Conservation (phyloP, 2,797 vertebrate genomes). For the Adrianichthys oophorus region DNA sequence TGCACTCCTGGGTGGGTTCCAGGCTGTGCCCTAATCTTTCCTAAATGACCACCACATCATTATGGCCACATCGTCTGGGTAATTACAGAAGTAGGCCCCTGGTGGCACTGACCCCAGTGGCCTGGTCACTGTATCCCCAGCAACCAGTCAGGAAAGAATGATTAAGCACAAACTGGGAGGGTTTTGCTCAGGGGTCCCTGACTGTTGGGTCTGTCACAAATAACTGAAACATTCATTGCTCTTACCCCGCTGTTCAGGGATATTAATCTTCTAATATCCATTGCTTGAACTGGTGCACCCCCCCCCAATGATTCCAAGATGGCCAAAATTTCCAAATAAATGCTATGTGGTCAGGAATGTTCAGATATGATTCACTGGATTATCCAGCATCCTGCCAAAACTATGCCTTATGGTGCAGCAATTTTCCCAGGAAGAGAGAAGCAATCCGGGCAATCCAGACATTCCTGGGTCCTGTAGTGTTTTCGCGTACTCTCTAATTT, state of each 20-base stretch:
- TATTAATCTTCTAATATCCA: conserved; percentile 42
- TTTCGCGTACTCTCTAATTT: conserved; percentile 81
- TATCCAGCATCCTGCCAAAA: conserved; percentile 50
- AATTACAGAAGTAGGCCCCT: conserved; percentile 75
- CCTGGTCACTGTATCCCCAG: conserved; percentile 74
- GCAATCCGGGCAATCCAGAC: conserved; percentile 75
- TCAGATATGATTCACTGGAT: conserved; percentile 36
- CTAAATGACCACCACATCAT: conserved; percentile 61
- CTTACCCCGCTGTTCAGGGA: conserved; percentile 41
- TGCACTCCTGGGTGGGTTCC: conserved; percentile 54
- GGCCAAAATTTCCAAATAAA: conserved; percentile 39
- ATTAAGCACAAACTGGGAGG: conserved; percentile 65
- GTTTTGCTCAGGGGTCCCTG: conserved; percentile 47
- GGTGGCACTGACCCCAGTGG: conserved; percentile 66
- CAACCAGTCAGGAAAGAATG: conserved; percentile 71
- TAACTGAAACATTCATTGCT: conserved; percentile 26
- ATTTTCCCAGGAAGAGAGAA: conserved; percentile 75
- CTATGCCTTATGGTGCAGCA: conserved; percentile 36
- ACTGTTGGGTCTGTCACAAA: conserved; percentile 34
- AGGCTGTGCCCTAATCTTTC: conserved; percentile 61
- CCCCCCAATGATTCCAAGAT: conserved; percentile 20
- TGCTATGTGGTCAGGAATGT: conserved; percentile 45
- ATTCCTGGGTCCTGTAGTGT: conserved; percentile 76
- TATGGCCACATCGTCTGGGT: conserved; percentile 63
- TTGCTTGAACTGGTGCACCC: conserved; percentile 17